Evolutionary conservation across 2,888 invertebrate species (phyloP).

Genomic region (Hyposoter didymator): DNA sequence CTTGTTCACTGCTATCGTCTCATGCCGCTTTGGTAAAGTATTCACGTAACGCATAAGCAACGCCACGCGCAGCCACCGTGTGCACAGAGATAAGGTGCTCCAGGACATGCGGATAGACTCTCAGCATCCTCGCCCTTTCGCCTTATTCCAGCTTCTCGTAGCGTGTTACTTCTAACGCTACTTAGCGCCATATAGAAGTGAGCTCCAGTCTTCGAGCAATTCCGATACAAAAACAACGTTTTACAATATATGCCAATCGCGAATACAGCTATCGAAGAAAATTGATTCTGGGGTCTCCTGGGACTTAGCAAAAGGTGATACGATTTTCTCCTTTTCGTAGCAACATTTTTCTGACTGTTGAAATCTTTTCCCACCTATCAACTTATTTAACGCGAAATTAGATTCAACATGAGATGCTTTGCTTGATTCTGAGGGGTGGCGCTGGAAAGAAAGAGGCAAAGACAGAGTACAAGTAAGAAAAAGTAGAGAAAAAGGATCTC

Average conservation of each 20-base stretch:
- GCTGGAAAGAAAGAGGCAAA: slow-evolving; percentile 5
- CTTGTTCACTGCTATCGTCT: slow-evolving; percentile 58
- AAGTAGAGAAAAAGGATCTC: slow-evolving; percentile 53
- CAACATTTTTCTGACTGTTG: background rate
- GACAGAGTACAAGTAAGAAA: slow-evolving; percentile 39
- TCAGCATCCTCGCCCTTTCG: slow-evolving; percentile 32
- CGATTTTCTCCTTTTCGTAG: background rate
- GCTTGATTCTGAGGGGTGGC: slow-evolving; percentile 17
- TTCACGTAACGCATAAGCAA: slow-evolving; percentile 84
- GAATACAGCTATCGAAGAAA: slow-evolving; percentile 4
- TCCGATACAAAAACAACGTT: slow-evolving; percentile 40
- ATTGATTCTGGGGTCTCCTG: background rate
- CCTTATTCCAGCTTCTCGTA: slow-evolving; percentile 79
- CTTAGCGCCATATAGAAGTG: slow-evolving; percentile 64
- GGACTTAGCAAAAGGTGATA: background rate
- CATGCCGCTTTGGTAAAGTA: slow-evolving; percentile 81
- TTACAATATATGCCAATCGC: background rate
- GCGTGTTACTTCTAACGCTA: slow-evolving; percentile 77
- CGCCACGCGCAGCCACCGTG: slow-evolving; percentile 81
- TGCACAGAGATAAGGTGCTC: slow-evolving; percentile 82
- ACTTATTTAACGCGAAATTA: slow-evolving; percentile 55
- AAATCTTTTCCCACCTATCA: background rate
- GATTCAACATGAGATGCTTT: slow-evolving; percentile 30
- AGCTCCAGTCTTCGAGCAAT: slow-evolving; percentile 21
- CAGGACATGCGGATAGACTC: slow-evolving; percentile 65